phyloP scores from a whole-genome alignment of 2,113 vertebrate species.

The Melanostigma gelatinosum region DNA sequence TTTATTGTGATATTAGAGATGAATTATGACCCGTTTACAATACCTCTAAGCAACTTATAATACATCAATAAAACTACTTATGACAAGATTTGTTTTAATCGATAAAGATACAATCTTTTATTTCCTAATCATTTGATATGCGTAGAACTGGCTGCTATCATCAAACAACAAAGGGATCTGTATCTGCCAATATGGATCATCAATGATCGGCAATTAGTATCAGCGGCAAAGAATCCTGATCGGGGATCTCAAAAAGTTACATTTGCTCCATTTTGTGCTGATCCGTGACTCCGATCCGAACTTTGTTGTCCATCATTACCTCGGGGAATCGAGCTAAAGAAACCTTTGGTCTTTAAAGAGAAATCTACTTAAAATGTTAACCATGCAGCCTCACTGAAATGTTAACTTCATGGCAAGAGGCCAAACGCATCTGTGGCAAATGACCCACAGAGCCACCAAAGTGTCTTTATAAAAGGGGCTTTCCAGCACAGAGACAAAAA shows the following conservation, averaged over 20 bases:
- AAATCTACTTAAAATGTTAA: neutral
- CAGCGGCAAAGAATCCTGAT: too few relatives aligned
- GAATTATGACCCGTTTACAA: too few relatives aligned
- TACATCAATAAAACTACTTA: neutral
- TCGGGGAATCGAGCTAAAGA: neutral
- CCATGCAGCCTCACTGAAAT: neutral
- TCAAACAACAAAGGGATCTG: too few relatives aligned
- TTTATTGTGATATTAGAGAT: too few relatives aligned
- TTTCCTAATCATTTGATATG: too few relatives aligned
- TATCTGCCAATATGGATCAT: too few relatives aligned
- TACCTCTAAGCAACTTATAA: neutral
- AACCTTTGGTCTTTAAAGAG: neutral
- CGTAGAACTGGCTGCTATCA: too few relatives aligned
- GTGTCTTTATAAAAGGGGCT: constrained; percentile 6
- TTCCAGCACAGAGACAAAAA: constrained; percentile 2
- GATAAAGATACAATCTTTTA: too few relatives aligned
- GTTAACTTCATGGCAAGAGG: neutral
- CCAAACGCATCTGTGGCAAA: constrained; percentile 2
- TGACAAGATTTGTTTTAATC: too few relatives aligned
- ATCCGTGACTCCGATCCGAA: neutral
- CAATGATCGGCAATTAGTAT: too few relatives aligned
- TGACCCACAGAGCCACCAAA: constrained; percentile 10
- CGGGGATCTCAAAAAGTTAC: too few relatives aligned
- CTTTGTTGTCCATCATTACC: neutral
- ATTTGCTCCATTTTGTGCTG: too few relatives aligned